A percentile compares a stretch with the other conserved stretches of the same genome.
phyloP scores from a whole-genome alignment of 2,113 vertebrate species.

The Eulacestoma nigropectus region DNA sequence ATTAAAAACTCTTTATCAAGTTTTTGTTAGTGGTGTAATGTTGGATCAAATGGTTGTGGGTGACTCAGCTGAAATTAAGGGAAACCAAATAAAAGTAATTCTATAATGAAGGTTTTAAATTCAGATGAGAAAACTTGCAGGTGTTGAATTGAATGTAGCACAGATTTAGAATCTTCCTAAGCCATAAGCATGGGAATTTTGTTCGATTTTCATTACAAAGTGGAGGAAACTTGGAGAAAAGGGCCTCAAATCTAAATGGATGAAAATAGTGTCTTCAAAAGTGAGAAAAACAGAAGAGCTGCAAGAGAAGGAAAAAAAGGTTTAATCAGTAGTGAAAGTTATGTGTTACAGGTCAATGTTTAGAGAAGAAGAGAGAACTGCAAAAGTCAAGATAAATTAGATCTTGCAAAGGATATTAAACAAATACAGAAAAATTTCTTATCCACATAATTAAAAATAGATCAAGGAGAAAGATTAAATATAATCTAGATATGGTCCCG shows the following conservation, averaged over 20 bases:
- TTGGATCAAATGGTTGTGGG: not conserved
- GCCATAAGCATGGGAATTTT: not conserved
- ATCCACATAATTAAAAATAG: constrained; percentile 47
- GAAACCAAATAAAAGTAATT: not conserved
- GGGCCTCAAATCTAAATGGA: not conserved
- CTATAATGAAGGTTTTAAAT: not conserved
- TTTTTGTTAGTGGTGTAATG: not conserved
- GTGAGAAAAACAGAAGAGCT: not conserved
- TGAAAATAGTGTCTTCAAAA: not conserved
- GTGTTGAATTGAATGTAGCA: not conserved
- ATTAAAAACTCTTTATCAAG: not conserved
- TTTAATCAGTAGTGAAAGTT: not conserved
- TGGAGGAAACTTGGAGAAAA: not conserved
- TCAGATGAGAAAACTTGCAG: not conserved
- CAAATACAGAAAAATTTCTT: constrained; percentile 37
- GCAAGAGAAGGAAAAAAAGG: not conserved
- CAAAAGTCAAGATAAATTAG: constrained; percentile 36
- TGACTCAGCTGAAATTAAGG: not conserved
- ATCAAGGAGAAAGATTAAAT: constrained; percentile 31
- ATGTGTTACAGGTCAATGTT: constrained; percentile 6
- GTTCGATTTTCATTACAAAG: not conserved
- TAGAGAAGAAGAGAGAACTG: constrained; percentile 22
- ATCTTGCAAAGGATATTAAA: constrained; percentile 35
- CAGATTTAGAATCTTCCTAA: not conserved
- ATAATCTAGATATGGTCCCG: not conserved